These are phyloP conservation scores for Antheraea yamamai DNA, from an alignment of 2,888 invertebrate species.

Conservation along the genomic window DNA sequence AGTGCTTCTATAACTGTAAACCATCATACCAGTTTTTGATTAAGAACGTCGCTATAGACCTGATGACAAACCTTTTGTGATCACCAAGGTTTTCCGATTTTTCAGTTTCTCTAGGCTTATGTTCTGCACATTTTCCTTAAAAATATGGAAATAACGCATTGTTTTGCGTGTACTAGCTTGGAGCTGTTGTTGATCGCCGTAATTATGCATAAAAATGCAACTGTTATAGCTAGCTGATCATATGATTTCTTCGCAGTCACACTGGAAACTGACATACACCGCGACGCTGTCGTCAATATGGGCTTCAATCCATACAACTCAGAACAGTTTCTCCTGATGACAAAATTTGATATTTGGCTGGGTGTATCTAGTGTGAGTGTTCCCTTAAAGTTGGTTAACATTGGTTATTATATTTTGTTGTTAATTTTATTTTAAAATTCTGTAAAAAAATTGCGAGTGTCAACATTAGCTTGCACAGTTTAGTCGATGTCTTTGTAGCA, in stretches of 20 bases:
- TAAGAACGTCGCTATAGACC: not conserved
- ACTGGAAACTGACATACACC: constrained; percentile 41
- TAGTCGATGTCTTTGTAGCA: not conserved
- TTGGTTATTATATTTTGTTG: too few species aligned
- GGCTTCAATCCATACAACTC: constrained; percentile 62
- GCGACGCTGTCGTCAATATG: constrained; percentile 54
- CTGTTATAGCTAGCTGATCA: not conserved
- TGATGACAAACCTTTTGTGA: not conserved
- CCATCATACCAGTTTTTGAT: not conserved
- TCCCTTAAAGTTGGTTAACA: too few species aligned
- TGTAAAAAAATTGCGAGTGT: too few species aligned
- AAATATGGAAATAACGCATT: not conserved
- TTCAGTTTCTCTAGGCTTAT: not conserved
- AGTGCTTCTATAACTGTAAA: too few species aligned
- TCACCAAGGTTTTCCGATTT: not conserved
- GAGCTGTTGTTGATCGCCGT: not conserved
- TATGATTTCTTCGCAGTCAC: constrained; percentile 41
- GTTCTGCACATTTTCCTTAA: not conserved
- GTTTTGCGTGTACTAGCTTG: not conserved
- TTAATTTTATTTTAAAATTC: too few species aligned
- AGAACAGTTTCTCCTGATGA: constrained; percentile 61
- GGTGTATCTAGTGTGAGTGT: constrained; percentile 57
- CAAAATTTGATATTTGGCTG: constrained; percentile 62
- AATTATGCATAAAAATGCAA: not conserved
- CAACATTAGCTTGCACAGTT: too few species aligned